Conservation (phyloP, 53 echinoderm and acorn worm species). For the Arbacia lixula region DNA sequence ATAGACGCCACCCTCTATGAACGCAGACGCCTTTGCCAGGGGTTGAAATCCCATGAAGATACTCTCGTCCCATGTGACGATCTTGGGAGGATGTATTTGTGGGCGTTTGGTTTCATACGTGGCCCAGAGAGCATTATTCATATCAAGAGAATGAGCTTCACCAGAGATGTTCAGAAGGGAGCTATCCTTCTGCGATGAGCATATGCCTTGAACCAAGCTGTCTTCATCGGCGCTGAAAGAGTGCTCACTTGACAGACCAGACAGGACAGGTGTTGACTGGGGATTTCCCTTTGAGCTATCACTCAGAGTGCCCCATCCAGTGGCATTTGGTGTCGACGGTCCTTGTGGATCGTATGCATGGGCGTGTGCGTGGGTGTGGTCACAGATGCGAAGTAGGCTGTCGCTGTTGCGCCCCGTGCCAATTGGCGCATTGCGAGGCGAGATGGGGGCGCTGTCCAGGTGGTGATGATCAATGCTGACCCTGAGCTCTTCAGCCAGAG, state of each 20-base stretch:
- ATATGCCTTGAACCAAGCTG: constrained; percentile 49
- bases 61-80: constrained; percentile 90
- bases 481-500: constrained; percentile 63
- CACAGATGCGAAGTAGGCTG: constrained; percentile 87
- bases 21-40: constrained; percentile 64
- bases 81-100: constrained; percentile 82
- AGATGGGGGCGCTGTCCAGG: constrained; percentile 52
- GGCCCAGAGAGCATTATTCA: constrained; percentile 97
- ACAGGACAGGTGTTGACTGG: constrained; percentile 16
- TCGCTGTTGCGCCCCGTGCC: constrained; percentile 76
- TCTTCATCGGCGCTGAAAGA: constrained; percentile 42
- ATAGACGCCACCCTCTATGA: constrained; percentile 98
- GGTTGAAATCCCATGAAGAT: constrained; percentile 66
- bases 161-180: constrained; percentile 25
- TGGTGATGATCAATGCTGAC: constrained; percentile 67
- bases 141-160: constrained; percentile 68
- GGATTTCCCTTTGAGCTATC: constrained; percentile 12
- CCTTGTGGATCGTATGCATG: constrained; percentile 53
- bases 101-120: constrained; percentile 85
- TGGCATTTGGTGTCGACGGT: neutral
- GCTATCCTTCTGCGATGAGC: constrained; percentile 46
- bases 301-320: constrained; percentile 25
- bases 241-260: constrained; percentile 30
- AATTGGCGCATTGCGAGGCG: constrained; percentile 71
- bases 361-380: constrained; percentile 83